A percentile compares a stretch with the other conserved stretches of the same genome.
phyloP scores from a whole-genome alignment of 2,113 vertebrate species.

The Oostethus manadensis region DNA sequence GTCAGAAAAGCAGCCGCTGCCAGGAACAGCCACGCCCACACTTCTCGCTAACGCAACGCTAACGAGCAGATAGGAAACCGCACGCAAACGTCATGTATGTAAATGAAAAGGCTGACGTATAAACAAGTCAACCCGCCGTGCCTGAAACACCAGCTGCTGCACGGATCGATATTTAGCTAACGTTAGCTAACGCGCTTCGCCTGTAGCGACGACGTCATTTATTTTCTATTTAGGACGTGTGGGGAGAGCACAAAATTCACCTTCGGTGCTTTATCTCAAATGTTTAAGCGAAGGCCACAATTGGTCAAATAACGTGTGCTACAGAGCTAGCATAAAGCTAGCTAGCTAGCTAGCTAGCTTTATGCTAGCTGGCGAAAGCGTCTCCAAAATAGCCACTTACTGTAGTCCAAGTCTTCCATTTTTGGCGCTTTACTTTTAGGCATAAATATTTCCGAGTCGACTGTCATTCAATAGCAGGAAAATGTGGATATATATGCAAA shows the following conservation, averaged over 20 bases:
- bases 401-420: slow-evolving; percentile 82
- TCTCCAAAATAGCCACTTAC: slow-evolving; percentile 58
- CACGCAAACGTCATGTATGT: background rate
- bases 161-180: slow-evolving; percentile 29
- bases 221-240: background rate
- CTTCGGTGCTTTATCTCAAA: too few species aligned
- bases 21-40: slow-evolving; percentile 57
- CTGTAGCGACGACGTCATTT: background rate
- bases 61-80: background rate
- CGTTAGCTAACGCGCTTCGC: background rate
- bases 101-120: background rate
- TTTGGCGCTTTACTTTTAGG: slow-evolving; percentile 81
- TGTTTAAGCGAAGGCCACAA: background rate
- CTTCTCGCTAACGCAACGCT: slow-evolving; percentile 3
- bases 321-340: slow-evolving; percentile 35
- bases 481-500: slow-evolving; percentile 71
- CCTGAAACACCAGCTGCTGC: slow-evolving; percentile 12
- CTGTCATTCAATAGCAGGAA: slow-evolving; percentile 76
- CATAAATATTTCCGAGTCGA: slow-evolving; percentile 80
- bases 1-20: slow-evolving; percentile 40
- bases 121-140: background rate
- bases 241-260: too few species aligned
- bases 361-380: slow-evolving; percentile 24
- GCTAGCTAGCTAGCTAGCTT: slow-evolving; percentile 40
- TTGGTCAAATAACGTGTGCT: slow-evolving; percentile 19